Base-by-base conservation (phyloP, 2,113 vertebrate genomes). In the Beaufortia kweichowensis region DNA sequence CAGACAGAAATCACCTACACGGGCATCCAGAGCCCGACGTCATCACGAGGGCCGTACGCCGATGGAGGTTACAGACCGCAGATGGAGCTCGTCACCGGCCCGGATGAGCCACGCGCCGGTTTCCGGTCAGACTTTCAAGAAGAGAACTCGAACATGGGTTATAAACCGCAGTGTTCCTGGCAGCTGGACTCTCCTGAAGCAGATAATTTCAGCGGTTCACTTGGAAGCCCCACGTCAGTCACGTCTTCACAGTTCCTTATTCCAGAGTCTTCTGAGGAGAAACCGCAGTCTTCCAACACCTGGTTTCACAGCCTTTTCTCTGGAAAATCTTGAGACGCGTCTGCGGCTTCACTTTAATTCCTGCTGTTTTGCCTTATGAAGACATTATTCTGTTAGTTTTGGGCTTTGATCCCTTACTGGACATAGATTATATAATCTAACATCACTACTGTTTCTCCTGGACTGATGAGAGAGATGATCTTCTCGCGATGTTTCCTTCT, bases 241-340 rank as follows among this genome's bases (percentile, higher is more conserved):
- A 95, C 94, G 79, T 98, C 97, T 62, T 94, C 96, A 23, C 96
- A 98, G 78, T 98, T 98, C 88, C 90, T 98, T 80, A 94, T 98
- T 77, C 95, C 95, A 0, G 89, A 92, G 17, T 63, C 68, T 1
- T 83, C 90, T 3, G 95, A 93, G 82, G 93, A 94, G 9, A 80
- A 88, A 9, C 86, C 86, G 64, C 93, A 94, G 53, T 88, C 92
- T 4, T 89, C 92, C 48, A 83, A 88, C 23, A 86, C 84, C 56
- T 93, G 92, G 91, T 90, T 93, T 75, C 87, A 86, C 56, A 91
- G 88, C 71, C 77, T 93, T 50, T 81, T 93, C 43, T 89, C 91
- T 4, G 76, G 90, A 46, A 93, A 91, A 87, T 88, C 87, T 12
- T 93, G 82, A 91, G 26, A 29, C n/a, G n/a, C 33, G 14, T 17